Base-by-base conservation (phyloP, 53 echinoderm and acorn worm genomes). In the Henricia sp. region DNA sequence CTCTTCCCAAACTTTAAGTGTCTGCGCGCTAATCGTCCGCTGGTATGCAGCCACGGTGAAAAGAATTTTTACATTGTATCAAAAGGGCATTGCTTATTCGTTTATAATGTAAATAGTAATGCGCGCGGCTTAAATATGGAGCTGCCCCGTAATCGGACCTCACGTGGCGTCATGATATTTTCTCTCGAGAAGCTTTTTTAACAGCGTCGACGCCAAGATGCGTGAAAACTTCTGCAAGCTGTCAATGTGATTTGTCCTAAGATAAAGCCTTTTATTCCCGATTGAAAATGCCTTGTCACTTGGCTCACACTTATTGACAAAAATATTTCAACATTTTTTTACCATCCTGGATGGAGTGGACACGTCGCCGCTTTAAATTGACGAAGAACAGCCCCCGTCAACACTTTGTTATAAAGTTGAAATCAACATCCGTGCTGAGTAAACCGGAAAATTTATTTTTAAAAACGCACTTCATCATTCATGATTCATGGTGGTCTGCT, bases 291-390 rank as follows among this genome's bases (percentile, higher is more conserved):
- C 36, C 13, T 11, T 24, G n/a, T 4, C 21, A 39, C 24, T n/a
- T n/a, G 67, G 37, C 10, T 6, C 38, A 1, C 14, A 23, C 28
- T 23, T 37, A 37, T 6, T 3, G 40, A 4, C 34, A 12, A 28
- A n/a, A 40, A 40, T n/a, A 67, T 23, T 14, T 17, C 32, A 19
- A 26, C 38, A 40, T n/a, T 0, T 42, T 13, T 29, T 41, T 57
- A 59, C 40, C 48, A 84, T 74, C 84, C 74, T 46, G 30, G 55
- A 75, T 70, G 82, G 50, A 33, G 17, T 36, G 10, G n/a, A 46
- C 43, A 57, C 37, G 56, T 71, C 46, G 6, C 82, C 70, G 68
- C 70, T 84, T 89, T 69, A 89, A 69, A 76, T 77, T 84, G 71
- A 75, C 85, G 77, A 77, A 50, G 50, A 63, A 44, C 73, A 13